Evolutionary conservation across 2,113 vertebrate genomes (phyloP), one percentile per base, ranked within the genome.

Genomic region (Poeciliopsis turrubarensis): DNA sequence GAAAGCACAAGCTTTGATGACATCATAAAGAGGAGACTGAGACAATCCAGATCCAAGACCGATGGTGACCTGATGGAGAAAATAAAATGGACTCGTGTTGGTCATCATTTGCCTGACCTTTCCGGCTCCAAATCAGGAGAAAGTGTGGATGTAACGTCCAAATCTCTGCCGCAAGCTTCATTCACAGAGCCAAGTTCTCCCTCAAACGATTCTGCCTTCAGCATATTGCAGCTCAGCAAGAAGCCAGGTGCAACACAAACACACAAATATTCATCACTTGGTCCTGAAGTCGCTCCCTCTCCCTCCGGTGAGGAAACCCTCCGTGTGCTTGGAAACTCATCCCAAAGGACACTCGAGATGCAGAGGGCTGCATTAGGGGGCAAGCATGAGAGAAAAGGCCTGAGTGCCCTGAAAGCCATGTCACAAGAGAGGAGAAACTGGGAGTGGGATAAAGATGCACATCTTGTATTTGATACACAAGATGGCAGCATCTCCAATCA

Each of bases 341-440:
- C 78, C 0, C 15, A 60, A 22, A 78, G 22, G 31, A 72, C 51
- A 63, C 32, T 70, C 62, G 73, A 75, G 5, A 77, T 77, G 29
- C 29, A 11, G 32, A 37, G 4, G 10, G 6, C 29, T 65, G 0
- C 15, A 29, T 57, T 72, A 30, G 75, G 64, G 41, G 39, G 73
- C 17, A 73, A 0, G 8, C 76, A 6, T 0, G 70, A 73, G 30
- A 85, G 47, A 26, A 89, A 70, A 80, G 92, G 92, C 30, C 89
- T 92, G 13, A 60, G 29, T 65, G 91, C 89, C 19, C 41, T 92
- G 27, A 91, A 86, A 83, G 75, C 25, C 25, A 86, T 91, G 78
- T 90, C 89, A 15, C 65, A 77, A 1, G 70, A 86, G 8, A 89
- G 87, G 77, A 60, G 3, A 60, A 44, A 19, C 31, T 93, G 92